phyloP scores from a whole-genome alignment of 2,113 vertebrate species.

The Ellobius talpinus region DNA sequence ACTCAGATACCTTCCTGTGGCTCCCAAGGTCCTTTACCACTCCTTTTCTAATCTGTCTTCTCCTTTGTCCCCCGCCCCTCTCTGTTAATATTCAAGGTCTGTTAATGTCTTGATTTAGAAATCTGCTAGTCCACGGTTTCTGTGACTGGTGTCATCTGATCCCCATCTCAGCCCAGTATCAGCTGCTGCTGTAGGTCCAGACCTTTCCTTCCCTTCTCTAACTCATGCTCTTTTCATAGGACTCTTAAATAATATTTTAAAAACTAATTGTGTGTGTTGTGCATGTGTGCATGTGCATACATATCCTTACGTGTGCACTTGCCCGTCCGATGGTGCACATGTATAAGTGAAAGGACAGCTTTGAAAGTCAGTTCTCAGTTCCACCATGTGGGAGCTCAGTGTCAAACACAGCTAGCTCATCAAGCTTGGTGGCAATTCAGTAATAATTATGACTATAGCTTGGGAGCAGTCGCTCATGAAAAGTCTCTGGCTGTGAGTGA shows the following conservation, averaged over 20 bases:
- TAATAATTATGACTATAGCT: background rate
- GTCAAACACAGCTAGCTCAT: background rate
- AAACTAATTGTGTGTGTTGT: background rate
- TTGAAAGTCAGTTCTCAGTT: background rate
- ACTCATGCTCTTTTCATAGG: background rate
- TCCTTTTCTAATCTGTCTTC: background rate
- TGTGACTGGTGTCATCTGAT: background rate
- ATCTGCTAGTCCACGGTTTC: background rate
- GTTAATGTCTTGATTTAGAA: background rate
- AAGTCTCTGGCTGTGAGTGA: background rate
- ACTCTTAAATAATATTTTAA: background rate
- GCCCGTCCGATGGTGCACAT: background rate
- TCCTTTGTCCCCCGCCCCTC: background rate
- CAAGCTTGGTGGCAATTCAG: too few species aligned
- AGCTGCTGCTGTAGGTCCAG: background rate
- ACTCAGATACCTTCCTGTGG: background rate
- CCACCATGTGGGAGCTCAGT: background rate
- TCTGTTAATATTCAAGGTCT: background rate
- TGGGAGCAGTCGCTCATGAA: background rate
- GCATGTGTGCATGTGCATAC: background rate
- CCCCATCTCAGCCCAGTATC: background rate
- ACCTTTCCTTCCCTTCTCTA: background rate
- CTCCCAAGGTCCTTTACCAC: background rate
- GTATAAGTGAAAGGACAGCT: background rate
- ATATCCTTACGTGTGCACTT: background rate